Percentiles rank a stretch among this genome's conserved stretches.
Evolutionary conservation across 2,888 invertebrate genomes (phyloP).

Genomic region (Cyclophora albipunctata): DNA sequence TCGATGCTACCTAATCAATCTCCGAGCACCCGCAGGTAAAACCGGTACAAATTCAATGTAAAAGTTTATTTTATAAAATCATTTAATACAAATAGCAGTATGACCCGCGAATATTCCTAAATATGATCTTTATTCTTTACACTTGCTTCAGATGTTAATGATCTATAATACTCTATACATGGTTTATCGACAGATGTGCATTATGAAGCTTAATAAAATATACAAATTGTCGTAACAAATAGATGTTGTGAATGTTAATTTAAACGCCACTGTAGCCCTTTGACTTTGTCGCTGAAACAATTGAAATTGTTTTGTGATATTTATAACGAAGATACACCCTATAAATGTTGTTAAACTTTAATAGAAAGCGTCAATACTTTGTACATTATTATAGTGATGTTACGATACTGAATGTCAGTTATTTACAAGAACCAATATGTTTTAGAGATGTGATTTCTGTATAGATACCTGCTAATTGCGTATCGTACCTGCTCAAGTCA

Average conservation of each 20-base stretch:
- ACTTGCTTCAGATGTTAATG: conserved; percentile 7
- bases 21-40: conserved; percentile 23
- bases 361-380: not conserved
- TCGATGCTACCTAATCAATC: conserved; percentile 43
- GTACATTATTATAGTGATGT: not conserved
- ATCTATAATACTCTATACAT: conserved; percentile 14
- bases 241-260: conserved; percentile 38
- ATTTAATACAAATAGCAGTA: conserved; percentile 47
- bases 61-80: conserved; percentile 65
- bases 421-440: not conserved
- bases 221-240: conserved; percentile 10
- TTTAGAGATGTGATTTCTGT: not conserved
- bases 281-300: conserved; percentile 69
- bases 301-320: conserved; percentile 33
- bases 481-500: conserved; percentile 8
- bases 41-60: conserved; percentile 47
- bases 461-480: not conserved
- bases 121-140: conserved; percentile 14
- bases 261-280: conserved; percentile 49
- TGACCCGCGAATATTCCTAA: conserved; percentile 21
- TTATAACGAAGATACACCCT: not conserved
- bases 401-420: not conserved
- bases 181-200: not conserved
- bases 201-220: conserved; percentile 1
- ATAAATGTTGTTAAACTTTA: not conserved